phyloP scores from a whole-genome alignment of 2,888 invertebrate species.

The Lochmaea crataegi region DNA sequence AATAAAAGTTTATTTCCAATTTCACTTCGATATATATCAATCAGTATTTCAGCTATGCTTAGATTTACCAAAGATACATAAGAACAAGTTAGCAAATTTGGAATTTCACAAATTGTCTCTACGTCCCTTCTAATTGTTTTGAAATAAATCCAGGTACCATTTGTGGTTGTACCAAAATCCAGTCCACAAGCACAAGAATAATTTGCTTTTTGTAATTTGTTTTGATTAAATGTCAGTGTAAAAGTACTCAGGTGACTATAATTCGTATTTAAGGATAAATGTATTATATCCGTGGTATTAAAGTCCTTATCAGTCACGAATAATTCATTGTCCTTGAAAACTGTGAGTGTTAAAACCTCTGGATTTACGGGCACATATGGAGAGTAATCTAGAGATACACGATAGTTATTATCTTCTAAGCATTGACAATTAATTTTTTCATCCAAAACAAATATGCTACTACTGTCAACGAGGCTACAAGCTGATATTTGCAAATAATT shows the following conservation, averaged over 20 bases:
- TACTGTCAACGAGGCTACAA: background rate
- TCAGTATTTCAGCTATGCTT: constrained; percentile 20
- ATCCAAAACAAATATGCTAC: constrained; percentile 1
- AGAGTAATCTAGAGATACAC: constrained; percentile 3
- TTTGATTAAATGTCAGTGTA: background rate
- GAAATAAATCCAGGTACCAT: constrained; percentile 15
- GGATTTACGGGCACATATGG: background rate
- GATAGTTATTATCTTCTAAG: background rate
- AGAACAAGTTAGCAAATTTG: background rate
- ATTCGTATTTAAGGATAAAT: background rate
- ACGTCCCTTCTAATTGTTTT: background rate
- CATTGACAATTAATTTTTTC: background rate
- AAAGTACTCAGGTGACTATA: background rate
- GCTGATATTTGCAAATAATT: constrained; percentile 16
- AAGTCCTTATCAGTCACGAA: constrained; percentile 9
- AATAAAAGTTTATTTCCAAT: background rate
- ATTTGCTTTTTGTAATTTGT: background rate
- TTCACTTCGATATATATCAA: constrained; percentile 7
- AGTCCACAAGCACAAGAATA: constrained; percentile 17
- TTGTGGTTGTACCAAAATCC: background rate
- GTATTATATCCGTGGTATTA: constrained; percentile 2
- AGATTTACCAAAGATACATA: constrained; percentile 13
- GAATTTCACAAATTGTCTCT: constrained; percentile 11
- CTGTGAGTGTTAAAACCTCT: background rate
- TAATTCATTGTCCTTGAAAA: constrained; percentile 16